These are phyloP conservation scores for Phalera bucephala DNA, from an alignment of 2,888 invertebrate genomes.

Conservation along the genomic window DNA sequence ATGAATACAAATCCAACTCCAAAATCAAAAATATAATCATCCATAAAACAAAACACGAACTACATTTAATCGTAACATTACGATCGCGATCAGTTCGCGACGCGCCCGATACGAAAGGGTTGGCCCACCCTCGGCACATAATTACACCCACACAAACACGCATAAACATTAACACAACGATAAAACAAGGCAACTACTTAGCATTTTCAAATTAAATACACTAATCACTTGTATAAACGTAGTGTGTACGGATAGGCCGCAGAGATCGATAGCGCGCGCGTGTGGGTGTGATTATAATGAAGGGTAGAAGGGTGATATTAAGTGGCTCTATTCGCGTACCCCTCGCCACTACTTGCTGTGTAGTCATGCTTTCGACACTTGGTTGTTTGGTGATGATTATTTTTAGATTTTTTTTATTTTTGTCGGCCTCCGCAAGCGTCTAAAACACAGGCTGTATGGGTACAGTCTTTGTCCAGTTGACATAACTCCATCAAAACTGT, in stretches of 20 bases:
- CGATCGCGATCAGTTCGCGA: constrained; percentile 65
- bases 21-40: not conserved
- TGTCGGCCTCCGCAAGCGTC: too few relatives aligned
- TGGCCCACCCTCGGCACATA: constrained; percentile 64
- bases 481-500: too few relatives aligned
- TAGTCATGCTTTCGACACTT: constrained; percentile 75
- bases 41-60: constrained; percentile 44
- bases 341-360: constrained; percentile 60
- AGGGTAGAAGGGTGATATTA: constrained; percentile 81
- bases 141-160: constrained; percentile 61
- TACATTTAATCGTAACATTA: constrained; percentile 67
- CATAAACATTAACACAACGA: constrained; percentile 58
- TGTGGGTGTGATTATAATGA: constrained; percentile 80
- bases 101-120: constrained; percentile 69
- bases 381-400: constrained; percentile 64
- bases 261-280: constrained; percentile 72
- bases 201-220: constrained; percentile 83
- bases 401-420: constrained; percentile 47
- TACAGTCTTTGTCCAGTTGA: too few relatives aligned
- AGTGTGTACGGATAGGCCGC: constrained; percentile 55
- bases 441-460: too few relatives aligned
- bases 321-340: constrained; percentile 78
- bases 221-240: constrained; percentile 81
- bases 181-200: constrained; percentile 81
- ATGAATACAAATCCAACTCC: too few relatives aligned